These are phyloP conservation scores for Typhlichthys subterraneus DNA, from an alignment of 2,797 vertebrate species.

Conservation along the genomic window DNA sequence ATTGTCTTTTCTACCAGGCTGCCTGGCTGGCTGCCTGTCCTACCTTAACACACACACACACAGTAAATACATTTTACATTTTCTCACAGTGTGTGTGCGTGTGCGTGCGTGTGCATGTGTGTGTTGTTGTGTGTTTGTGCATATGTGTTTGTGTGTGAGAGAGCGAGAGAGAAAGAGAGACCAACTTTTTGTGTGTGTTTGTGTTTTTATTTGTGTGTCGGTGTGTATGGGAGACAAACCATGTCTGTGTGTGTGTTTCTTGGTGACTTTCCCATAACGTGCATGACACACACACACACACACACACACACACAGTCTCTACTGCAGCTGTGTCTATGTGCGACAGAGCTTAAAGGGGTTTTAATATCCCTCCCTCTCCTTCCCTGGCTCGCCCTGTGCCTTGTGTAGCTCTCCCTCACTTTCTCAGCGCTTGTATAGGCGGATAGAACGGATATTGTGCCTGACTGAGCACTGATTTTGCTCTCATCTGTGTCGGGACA, in stretches of 20 bases:
- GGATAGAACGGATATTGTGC: constrained; percentile 64
- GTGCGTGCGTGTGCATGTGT: too few species aligned
- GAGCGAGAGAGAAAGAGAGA: too few species aligned
- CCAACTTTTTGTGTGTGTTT: too few species aligned
- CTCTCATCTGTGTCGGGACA: constrained; percentile 45
- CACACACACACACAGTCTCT: constrained; percentile 30
- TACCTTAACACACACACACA: constrained; percentile 59
- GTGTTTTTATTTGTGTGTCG: too few species aligned
- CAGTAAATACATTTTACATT: neutral
- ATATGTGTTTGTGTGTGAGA: too few species aligned
- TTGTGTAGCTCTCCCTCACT: constrained; percentile 75
- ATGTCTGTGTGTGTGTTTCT: too few species aligned
- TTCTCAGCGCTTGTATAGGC: constrained; percentile 64
- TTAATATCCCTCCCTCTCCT: constrained; percentile 59
- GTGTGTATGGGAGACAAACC: too few species aligned
- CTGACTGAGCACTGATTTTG: constrained; percentile 11
- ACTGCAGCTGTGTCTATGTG: constrained; percentile 41
- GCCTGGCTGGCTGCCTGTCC: constrained; percentile 67
- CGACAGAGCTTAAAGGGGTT: constrained; percentile 54
- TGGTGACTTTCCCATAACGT: too few species aligned
- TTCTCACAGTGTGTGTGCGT: too few species aligned
- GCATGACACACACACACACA: constrained; percentile 33
- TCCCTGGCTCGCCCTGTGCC: constrained; percentile 51
- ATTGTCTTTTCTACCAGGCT: constrained; percentile 75
- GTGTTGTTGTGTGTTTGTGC: too few species aligned